A percentile compares a stretch with the other conserved stretches of the same genome.
Conservation (phyloP, 2,113 vertebrate species). For the Fulica atra region DNA sequence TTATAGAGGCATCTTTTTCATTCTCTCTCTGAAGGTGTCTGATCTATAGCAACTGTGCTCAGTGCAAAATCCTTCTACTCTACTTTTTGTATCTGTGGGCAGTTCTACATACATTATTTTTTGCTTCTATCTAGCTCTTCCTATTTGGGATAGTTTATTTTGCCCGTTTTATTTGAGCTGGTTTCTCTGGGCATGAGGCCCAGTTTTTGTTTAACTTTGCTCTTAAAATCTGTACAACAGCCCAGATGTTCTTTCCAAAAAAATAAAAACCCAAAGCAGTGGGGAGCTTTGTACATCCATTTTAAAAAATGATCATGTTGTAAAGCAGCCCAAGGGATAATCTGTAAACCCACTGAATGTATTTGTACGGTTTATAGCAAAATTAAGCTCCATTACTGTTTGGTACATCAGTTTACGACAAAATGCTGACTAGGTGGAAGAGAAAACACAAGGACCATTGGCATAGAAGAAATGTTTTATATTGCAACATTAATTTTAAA, state of each 20-base stretch:
- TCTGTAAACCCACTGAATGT: not conserved
- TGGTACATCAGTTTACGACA: not conserved
- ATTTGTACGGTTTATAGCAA: conserved; percentile 35
- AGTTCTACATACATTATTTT: not conserved
- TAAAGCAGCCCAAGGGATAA: conserved; percentile 37
- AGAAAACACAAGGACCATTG: not conserved
- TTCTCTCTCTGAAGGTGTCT: not conserved
- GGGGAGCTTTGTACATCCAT: not conserved
- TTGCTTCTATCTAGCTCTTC: not conserved
- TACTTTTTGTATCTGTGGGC: not conserved
- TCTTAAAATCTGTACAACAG: conserved; percentile 36
- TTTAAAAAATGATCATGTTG: not conserved
- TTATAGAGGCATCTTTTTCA: not conserved
- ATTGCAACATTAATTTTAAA: not conserved
- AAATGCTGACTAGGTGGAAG: conserved; percentile 31
- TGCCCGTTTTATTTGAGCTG: conserved; percentile 45
- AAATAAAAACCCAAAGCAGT: not conserved
- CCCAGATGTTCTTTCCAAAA: not conserved
- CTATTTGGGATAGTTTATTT: conserved; percentile 48
- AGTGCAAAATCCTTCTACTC: not conserved
- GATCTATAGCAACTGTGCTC: not conserved
- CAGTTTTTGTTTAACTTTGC: conserved; percentile 60
- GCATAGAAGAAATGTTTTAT: not conserved
- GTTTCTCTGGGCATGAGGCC: conserved; percentile 58
- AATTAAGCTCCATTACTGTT: conserved; percentile 1